Evolutionary conservation across 2,888 invertebrate species (phyloP).

Genomic region (Erebia aethiops): DNA sequence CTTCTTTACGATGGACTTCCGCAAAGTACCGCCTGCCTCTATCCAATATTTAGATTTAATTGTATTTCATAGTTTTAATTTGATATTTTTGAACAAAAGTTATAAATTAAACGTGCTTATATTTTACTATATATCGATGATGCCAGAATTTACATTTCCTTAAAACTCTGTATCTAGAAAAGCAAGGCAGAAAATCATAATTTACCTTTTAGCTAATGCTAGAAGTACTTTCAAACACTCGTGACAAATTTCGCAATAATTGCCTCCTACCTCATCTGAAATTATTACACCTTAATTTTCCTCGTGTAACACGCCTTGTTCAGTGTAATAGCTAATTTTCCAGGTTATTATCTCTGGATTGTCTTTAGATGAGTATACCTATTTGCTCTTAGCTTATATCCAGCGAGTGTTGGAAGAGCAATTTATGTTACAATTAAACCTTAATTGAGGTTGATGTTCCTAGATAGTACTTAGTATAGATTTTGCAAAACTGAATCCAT

Average conservation of each 20-base stretch:
- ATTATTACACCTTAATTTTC: constrained; percentile 19
- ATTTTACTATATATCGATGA: no score
- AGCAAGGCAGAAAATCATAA: background rate
- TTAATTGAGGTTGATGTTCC: background rate
- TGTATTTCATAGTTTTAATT: no score
- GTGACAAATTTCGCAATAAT: constrained; percentile 8
- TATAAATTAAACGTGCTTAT: no score
- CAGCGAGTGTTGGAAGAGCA: background rate
- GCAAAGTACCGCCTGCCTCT: no score
- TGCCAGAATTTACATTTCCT: no score
- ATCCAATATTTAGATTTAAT: no score
- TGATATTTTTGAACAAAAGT: no score
- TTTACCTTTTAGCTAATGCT: background rate
- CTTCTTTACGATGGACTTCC: no score
- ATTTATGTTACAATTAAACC: constrained; percentile 3
- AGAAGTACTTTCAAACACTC: background rate
- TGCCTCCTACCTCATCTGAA: constrained; percentile 17
- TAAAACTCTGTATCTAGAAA: no score
- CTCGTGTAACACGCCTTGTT: constrained; percentile 15
- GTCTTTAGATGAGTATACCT: constrained; percentile 8
- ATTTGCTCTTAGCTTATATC: constrained; percentile 12
- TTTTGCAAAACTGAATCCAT: no score
- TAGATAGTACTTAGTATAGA: background rate
- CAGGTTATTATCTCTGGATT: constrained; percentile 15
- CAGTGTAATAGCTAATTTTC: constrained; percentile 20